A percentile compares a stretch with the other conserved stretches of the same genome.
Conservation (phyloP, 2,797 vertebrate species). For the Neosilurus hyrtlii region DNA sequence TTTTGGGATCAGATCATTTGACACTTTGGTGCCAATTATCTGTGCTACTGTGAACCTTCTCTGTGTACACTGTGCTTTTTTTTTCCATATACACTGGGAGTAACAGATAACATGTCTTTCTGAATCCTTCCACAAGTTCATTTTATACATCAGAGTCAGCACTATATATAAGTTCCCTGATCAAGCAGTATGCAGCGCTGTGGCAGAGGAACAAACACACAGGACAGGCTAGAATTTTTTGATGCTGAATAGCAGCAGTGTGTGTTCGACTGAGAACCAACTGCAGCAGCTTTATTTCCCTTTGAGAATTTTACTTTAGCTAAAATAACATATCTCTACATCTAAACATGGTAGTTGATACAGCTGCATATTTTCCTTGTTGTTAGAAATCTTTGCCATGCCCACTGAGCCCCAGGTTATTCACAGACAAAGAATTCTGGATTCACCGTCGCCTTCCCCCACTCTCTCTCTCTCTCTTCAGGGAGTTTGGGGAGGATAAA, state of each 20-base stretch:
- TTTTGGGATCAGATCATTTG: constrained; percentile 1
- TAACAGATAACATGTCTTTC: neutral
- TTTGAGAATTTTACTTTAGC: constrained; percentile 13
- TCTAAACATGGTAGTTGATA: constrained; percentile 7
- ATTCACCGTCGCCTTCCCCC: constrained; percentile 40
- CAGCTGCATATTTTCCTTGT: constrained; percentile 5
- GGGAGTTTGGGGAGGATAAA: constrained; percentile 63
- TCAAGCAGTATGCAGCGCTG: constrained; percentile 31
- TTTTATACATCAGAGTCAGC: constrained; percentile 35
- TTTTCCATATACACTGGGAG: neutral
- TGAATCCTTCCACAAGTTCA: neutral
- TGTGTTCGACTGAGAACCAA: neutral
- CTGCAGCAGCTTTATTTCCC: constrained; percentile 20
- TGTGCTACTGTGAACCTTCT: neutral
- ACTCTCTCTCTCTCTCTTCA: constrained; percentile 30
- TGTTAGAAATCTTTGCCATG: neutral
- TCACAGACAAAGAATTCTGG: constrained; percentile 45
- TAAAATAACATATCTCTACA: constrained; percentile 29
- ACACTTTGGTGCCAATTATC: neutral
- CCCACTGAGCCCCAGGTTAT: constrained; percentile 4
- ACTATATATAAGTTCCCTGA: constrained; percentile 52
- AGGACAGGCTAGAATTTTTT: constrained; percentile 33
- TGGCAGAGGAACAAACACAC: constrained; percentile 48
- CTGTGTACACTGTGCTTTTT: neutral
- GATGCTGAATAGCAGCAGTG: constrained; percentile 45